Conservation (phyloP, 2,888 invertebrate species). For the Priocnemis perturbator region DNA sequence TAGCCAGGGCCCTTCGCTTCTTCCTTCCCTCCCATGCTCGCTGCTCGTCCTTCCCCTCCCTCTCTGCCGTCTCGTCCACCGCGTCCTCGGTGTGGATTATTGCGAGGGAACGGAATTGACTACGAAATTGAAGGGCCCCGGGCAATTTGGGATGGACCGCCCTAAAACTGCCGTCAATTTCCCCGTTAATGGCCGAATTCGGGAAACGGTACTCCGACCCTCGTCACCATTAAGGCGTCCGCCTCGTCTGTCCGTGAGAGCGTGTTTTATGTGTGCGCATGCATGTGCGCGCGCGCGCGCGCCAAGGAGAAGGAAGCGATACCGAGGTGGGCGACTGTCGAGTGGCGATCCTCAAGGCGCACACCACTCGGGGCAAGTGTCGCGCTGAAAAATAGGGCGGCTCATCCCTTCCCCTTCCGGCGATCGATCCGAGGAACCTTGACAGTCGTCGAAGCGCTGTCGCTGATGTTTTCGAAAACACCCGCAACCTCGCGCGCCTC, state of each 20-base stretch:
- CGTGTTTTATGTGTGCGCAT: conserved; percentile 31
- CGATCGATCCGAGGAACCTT: too few species aligned
- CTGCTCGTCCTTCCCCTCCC: conserved; percentile 13
- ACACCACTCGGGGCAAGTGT: too few species aligned
- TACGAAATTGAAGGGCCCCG: conserved; percentile 60
- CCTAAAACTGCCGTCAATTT: conserved; percentile 55
- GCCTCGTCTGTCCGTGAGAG: conserved; percentile 9
- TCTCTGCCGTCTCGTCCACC: conserved; percentile 18
- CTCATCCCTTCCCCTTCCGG: too few species aligned
- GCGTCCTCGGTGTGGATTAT: conserved; percentile 55
- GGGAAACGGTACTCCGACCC: conserved; percentile 53
- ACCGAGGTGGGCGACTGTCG: too few species aligned
- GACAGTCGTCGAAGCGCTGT: too few species aligned
- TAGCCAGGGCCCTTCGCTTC: conserved; percentile 16
- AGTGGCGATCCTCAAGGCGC: too few species aligned
- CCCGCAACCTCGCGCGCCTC: too few species aligned
- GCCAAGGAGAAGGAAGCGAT: conserved; percentile 21
- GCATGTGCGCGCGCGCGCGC: too few species aligned
- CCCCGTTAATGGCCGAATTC: conserved; percentile 53
- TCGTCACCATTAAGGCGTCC: conserved; percentile 46
- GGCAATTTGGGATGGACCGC: conserved; percentile 57
- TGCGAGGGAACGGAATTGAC: conserved; percentile 60
- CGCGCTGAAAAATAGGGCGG: too few species aligned
- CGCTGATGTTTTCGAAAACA: too few species aligned
- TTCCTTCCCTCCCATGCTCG: conserved; percentile 9